Base-by-base conservation (phyloP, 1,140 invertebrate species). In the Bombus huntii region DNA sequence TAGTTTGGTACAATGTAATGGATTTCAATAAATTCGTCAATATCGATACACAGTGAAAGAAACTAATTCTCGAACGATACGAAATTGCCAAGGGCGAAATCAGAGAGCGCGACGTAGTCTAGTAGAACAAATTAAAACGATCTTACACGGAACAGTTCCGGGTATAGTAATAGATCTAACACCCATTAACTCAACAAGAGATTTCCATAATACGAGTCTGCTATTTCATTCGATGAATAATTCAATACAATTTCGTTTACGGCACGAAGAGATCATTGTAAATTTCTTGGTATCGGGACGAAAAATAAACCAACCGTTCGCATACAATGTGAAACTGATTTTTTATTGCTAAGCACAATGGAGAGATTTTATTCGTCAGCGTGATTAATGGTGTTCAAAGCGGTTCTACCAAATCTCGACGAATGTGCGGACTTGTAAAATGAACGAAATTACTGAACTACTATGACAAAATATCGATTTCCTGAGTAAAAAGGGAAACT, bases 151-250 rank as follows among this genome's bases (percentile, higher is more conserved):
- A 83, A 83, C 72, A 66, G 72, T 83, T 83, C 81, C 72, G 72
- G 42, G 42, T 83, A 83, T 83, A 83, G 72, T 76, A 83, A 83
- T 76, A 83, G 72, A 83, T 83, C 81, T 83, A 83, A 83, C 81
- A 75, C 34, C 81, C 71, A 82, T 82, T 82, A 82, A 75, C 72
- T 75, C 72, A n/a, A 66, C 57, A n/a, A 76, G 59, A 53, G 34
- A 83, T 83, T 83, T 83, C 59, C 81, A 83, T 66, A 62, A 83
- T 83, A 76, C 59, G 59, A 83, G 81, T 37, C 44, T 62, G 72
- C 44, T 73, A 65, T 76, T 53, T 83, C 59, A 37, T 34, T 76
- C 72, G 62, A 83, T 83, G 81, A 83, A 83, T 83, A 39, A 83
- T 83, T 83, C 81, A 83, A 76, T 76, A 76, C 59, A 68, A 76